Conservation (phyloP, 2,113 vertebrate species). For the Melanocharis versteri region DNA sequence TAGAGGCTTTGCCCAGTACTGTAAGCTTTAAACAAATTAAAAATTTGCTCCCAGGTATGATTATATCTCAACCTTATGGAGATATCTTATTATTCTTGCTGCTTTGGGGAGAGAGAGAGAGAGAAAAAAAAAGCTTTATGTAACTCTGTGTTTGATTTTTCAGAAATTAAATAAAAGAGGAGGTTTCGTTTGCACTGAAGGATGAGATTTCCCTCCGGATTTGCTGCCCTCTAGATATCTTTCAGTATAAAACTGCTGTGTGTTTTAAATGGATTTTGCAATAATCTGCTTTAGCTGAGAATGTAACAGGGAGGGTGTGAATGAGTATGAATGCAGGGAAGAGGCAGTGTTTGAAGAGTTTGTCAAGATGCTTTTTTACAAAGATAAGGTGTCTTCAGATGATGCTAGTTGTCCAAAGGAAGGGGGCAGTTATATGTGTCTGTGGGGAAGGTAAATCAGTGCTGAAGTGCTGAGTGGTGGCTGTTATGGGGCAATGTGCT, state of each 20-base stretch:
- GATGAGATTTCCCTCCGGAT: slow-evolving; percentile 57
- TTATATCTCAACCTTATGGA: not conserved
- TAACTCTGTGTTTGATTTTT: slow-evolving; percentile 20
- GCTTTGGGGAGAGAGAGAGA: not conserved
- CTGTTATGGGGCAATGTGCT: not conserved
- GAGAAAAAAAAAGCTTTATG: not conserved
- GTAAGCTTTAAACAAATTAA: slow-evolving; percentile 23
- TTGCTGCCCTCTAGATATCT: slow-evolving; percentile 64
- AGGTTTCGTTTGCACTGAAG: slow-evolving; percentile 29
- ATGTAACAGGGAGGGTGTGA: not conserved
- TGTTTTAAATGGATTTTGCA: slow-evolving; percentile 46
- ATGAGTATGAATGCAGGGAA: not conserved
- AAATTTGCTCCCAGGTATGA: not conserved
- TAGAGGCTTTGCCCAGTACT: not conserved
- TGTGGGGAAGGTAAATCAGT: not conserved
- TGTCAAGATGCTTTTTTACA: not conserved
- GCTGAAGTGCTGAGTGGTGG: not conserved
- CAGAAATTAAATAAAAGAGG: slow-evolving; percentile 29
- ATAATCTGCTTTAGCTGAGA: slow-evolving; percentile 16
- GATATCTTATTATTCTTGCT: not conserved
- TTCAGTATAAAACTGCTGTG: slow-evolving; percentile 44
- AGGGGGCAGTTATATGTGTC: not conserved
- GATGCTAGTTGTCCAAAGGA: not conserved
- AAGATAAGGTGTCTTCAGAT: not conserved
- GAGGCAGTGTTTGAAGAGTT: not conserved